Base-by-base conservation (phyloP, 2,113 vertebrate genomes). In the Ceyx melanurus region DNA sequence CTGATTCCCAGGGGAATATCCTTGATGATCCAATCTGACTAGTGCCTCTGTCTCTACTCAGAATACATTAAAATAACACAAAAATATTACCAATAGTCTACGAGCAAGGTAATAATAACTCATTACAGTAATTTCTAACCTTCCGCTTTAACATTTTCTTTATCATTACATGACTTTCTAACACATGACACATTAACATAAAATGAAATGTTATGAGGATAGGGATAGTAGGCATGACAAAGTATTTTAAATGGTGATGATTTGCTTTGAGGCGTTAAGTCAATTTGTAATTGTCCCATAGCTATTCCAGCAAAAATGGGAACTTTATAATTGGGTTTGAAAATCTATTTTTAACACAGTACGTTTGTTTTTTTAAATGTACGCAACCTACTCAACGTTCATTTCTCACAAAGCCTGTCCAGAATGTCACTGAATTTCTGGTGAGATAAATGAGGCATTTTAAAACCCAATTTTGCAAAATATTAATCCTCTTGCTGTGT, bases 101-200 rank as follows among this genome's bases (percentile, higher is more conserved):
- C 18, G 19, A 89, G 91, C 64, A 87, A 93, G 89, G 89, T 94
- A 95, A 92, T 90, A 96, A 86, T 71, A 95, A 94, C 89, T 94
- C 92, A 94, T 96, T 94, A 96, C 94, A 94, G 87, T 94, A n/a
- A 95, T 93, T 94, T 91, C 92, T 92, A 96, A 95, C 94, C 91
- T 92, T 94, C 92, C 82, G 77, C 79, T 75, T 22, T 80, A 89
- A 89, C 87, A 83, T 92, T 94, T 93, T 96, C 84, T 93, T 96
- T 87, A 95, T 95, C 53, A 64, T 93, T 94, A 91, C 91, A 60
- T 83, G 92, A 96, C 94, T 94, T 92, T 91, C 94, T 93, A 92
- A 92, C 87, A 96, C 82, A 91, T 42, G 89, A 96, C 87, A 93
- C 56, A 74, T 96, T 95, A 94, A 94, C 91, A 86, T 89, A 91